Percentiles rank a stretch among this genome's conserved stretches.
phyloP scores from a whole-genome alignment of 2,888 invertebrate species.

The Melinopterus prodromus region DNA sequence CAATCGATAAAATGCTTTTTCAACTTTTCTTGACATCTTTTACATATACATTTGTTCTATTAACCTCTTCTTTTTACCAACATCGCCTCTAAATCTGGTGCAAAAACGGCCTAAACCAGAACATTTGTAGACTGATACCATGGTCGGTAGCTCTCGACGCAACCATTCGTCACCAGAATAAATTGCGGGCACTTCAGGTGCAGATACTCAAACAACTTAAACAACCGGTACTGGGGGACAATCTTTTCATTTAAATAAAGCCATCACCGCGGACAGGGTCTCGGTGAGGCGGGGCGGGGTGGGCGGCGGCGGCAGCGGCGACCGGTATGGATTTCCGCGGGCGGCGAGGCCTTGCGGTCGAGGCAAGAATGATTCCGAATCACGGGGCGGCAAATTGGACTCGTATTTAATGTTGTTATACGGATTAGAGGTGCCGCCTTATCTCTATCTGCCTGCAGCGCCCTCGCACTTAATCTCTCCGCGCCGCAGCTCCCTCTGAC shows the following conservation, averaged over 20 bases:
- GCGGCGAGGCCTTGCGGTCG: constrained; percentile 55
- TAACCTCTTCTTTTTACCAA: too few relatives aligned
- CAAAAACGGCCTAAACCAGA: too few relatives aligned
- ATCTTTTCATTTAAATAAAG: constrained; percentile 4
- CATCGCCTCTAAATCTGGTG: too few relatives aligned
- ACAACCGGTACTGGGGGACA: not conserved
- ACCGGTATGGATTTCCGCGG: constrained; percentile 46
- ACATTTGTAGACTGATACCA: too few relatives aligned
- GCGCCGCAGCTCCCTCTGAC: constrained; percentile 42
- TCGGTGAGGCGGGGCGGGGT: constrained; percentile 23
- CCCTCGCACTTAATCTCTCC: constrained; percentile 58
- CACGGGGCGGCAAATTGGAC: constrained; percentile 65
- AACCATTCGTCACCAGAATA: constrained; percentile 30
- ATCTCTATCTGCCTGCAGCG: constrained; percentile 59
- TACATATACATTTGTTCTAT: too few relatives aligned
- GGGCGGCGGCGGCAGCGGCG: constrained; percentile 43
- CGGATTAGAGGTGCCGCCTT: constrained; percentile 59
- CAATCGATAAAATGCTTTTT: too few relatives aligned
- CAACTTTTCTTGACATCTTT: too few relatives aligned
- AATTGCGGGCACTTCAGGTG: not conserved
- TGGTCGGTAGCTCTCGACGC: too few relatives aligned
- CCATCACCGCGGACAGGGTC: not conserved
- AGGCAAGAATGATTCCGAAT: constrained; percentile 51
- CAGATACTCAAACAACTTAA: not conserved
- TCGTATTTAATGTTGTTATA: constrained; percentile 65